These are phyloP conservation scores for Chlorodrepanis virens DNA, from an alignment of 2,113 vertebrate genomes.

Conservation along the genomic window DNA sequence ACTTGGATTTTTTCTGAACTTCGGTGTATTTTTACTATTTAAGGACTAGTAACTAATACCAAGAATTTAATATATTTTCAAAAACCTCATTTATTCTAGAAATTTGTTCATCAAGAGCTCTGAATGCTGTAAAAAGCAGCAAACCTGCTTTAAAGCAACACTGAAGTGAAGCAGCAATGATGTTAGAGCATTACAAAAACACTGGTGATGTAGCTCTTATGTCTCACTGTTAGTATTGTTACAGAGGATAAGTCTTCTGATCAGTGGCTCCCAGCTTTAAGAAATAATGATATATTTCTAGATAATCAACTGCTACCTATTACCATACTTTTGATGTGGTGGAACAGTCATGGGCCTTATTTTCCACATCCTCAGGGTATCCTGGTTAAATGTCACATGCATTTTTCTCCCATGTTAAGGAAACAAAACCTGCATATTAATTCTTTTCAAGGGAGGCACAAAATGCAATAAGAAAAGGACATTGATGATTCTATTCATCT, in stretches of 20 bases:
- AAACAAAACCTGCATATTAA: conserved; percentile 29
- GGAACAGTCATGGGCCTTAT: neutral
- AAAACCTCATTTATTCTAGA: neutral
- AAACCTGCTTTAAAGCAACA: neutral
- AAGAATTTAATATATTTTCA: neutral
- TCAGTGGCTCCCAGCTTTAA: neutral
- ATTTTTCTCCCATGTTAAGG: conserved; percentile 13
- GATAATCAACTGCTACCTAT: conserved; percentile 7
- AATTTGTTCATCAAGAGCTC: neutral
- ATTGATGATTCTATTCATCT: conserved; percentile 9
- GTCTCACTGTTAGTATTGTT: neutral
- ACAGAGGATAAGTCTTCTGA: neutral
- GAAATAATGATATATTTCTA: conserved; percentile 3
- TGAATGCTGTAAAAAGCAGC: neutral
- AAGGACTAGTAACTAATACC: neutral
- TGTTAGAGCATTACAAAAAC: neutral
- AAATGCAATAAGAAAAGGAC: neutral
- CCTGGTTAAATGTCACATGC: conserved; percentile 15
- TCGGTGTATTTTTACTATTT: neutral
- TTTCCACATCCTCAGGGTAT: conserved; percentile 31
- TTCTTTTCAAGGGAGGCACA: neutral
- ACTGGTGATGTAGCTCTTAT: neutral
- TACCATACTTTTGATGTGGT: conserved; percentile 37
- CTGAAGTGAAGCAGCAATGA: neutral
- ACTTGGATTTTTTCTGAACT: neutral